These are phyloP conservation scores for Echeneis naucrates DNA, from an alignment of 2,797 vertebrate genomes.

Conservation along the genomic window DNA sequence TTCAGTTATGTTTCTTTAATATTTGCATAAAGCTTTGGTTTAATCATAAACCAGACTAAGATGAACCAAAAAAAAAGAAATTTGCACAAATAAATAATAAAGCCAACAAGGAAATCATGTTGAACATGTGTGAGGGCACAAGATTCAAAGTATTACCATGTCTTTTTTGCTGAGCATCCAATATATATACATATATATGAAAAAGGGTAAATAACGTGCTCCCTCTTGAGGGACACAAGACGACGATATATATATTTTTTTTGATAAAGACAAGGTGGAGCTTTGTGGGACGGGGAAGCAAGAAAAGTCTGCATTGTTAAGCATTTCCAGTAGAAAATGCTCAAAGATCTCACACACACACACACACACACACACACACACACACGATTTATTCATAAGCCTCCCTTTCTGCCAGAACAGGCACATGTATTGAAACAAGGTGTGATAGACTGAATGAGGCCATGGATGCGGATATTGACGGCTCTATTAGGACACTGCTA, in stretches of 20 bases:
- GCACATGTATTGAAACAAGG: slow-evolving; percentile 52
- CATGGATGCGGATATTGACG: slow-evolving; percentile 87
- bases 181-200: background rate
- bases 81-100: background rate
- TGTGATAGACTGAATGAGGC: slow-evolving; percentile 71
- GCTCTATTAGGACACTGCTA: slow-evolving; percentile 87
- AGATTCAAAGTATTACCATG: background rate
- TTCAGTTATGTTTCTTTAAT: background rate
- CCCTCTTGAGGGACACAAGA: slow-evolving; percentile 18
- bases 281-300: slow-evolving; percentile 16
- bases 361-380: slow-evolving; percentile 57
- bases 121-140: background rate
- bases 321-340: slow-evolving; percentile 46
- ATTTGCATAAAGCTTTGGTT: background rate
- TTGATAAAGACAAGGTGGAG: slow-evolving; percentile 34
- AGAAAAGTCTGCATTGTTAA: slow-evolving; percentile 7
- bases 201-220: background rate
- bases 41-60: background rate
- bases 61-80: background rate
- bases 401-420: slow-evolving; percentile 9
- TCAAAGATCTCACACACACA: slow-evolving; percentile 59
- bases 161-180: background rate
- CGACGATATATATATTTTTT: slow-evolving; percentile 43
- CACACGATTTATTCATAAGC: slow-evolving; percentile 60
- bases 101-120: background rate